Base-by-base conservation (phyloP, 2,888 invertebrate species). In the Agriotes lineatus region DNA sequence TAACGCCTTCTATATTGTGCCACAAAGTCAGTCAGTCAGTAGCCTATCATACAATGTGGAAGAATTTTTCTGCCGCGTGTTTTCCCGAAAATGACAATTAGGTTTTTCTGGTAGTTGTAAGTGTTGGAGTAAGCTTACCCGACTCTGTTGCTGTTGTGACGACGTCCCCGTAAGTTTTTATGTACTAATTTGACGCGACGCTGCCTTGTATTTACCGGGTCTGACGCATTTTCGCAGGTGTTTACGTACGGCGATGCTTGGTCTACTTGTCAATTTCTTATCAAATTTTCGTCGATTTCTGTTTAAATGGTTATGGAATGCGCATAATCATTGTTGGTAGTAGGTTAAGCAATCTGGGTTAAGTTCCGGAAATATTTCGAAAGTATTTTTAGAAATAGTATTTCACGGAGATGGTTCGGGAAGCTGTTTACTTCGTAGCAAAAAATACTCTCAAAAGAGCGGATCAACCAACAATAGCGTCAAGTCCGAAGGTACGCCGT, bases 321-420 rank as follows among this genome's bases (percentile, higher is more conserved):
- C 33, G 52, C 18, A 33, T 52, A 16, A 25, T 33, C 52, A 52
- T 33, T 52, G 33, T 50, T 30, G 18, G 52, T 25, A 25, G 25
- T 25, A 25, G 25, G 4, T 52, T 52, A 16, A 52, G 52, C 33
- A 39, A 57, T 57, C 57, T 57, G 42, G 57, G 57, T 57, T 57
- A 57, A 39, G 42, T 57, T 57, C 57, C 57, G 57, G 57, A 57
- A 57, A 57, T 57, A 57, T 57, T 52, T 57, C 57, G 22, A 39
- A 57, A 57, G 42, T 57, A 57, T 57, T 57, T 57, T 57, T 57
- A 57, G 57, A 12, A 39, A 3, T 19, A 9, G 33, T 52, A 35
- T 35, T 52, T 19, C 18, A 45, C 14, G 19, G 5, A 33, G 30
- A 18, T 30, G 33, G 52, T 33, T 35, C 16, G 35, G 52, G 52